Base-by-base conservation (phyloP, 2,888 invertebrate species). In the Agonopterix heracliana region DNA sequence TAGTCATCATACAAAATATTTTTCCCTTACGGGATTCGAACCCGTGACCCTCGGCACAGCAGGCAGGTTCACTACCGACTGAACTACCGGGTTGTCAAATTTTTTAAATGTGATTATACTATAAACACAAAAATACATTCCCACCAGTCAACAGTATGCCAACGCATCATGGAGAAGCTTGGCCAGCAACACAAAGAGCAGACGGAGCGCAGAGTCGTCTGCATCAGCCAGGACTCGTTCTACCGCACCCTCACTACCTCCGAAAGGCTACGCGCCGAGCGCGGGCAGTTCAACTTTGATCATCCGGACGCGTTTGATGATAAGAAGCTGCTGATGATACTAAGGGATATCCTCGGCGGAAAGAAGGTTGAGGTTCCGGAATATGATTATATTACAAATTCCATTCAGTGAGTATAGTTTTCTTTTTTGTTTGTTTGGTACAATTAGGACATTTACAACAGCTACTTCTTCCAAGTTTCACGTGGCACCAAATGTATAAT, bases 281-380 rank as follows among this genome's bases (percentile, higher is more conserved):
- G 94, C 47, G 99, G 99, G 34, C 93, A 95, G 64, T 99, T 96
- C 76, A 98, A 99, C 88, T 99, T 99, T 81, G 99, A 99, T 80
- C 99, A 99, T 87, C 99, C 99, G 0, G 97, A 96, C 80, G 98
- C 99, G 0, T 97, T 99, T 78, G 96, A 99, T 77, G 95, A 96
- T 71, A 93, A 94, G 49, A 89, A 97, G 26, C 93, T 99, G 75
- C 90, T 93, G 46, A 90, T 93, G 45, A 95, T 96, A 0, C 81
- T 99, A 43, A 91, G 91, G 60, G 93, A 95, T 64, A 95, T 99
- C 57, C 89, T 96, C 12, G 92, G 92, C 51, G 98, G 98, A 1
- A 93, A 94, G 62, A 94, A 94, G 66, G 97, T 98, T 36, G 92
- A 96, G 67, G 93, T 99, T 54, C 97, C 98, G 0, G 92, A 94